A percentile compares a stretch with the other conserved stretches of the same genome.
Conservation (phyloP, 2,797 vertebrate genomes). For the Melanotaenia trifasciata region DNA sequence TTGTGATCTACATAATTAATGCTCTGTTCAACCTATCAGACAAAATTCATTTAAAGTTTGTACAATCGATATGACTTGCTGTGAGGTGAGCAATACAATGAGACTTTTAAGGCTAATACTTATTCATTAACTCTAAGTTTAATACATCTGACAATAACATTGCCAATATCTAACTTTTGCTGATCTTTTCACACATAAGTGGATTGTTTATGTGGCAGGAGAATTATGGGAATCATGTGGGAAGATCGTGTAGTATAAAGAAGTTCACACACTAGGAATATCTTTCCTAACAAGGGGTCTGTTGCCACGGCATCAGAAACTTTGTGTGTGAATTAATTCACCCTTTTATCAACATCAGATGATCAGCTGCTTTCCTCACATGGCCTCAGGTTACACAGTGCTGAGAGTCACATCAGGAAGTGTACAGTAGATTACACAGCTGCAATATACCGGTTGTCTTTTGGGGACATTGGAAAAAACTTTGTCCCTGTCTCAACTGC, state of each 20-base stretch:
- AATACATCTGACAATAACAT: background rate
- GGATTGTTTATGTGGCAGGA: background rate
- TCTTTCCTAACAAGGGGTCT: background rate
- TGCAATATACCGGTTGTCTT: background rate
- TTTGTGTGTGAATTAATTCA: constrained; percentile 7
- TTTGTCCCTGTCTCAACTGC: background rate
- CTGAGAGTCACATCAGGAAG: constrained; percentile 7
- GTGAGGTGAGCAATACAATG: too few relatives aligned
- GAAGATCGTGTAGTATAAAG: background rate
- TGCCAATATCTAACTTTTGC: background rate
- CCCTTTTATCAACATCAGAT: constrained; percentile 2
- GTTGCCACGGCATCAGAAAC: background rate
- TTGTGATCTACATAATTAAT: too few relatives aligned
- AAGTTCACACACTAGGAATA: background rate
- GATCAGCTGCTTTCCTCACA: constrained; percentile 26
- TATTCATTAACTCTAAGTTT: background rate
- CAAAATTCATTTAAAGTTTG: too few relatives aligned
- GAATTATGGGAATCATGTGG: background rate
- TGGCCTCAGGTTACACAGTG: background rate
- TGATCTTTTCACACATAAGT: background rate
- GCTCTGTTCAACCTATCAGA: too few relatives aligned
- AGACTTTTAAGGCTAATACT: background rate
- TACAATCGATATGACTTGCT: too few relatives aligned
- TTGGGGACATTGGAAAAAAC: background rate
- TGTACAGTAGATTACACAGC: constrained; percentile 14